phyloP scores from a whole-genome alignment of 2,888 invertebrate genomes.

The Thera obeliscata region DNA sequence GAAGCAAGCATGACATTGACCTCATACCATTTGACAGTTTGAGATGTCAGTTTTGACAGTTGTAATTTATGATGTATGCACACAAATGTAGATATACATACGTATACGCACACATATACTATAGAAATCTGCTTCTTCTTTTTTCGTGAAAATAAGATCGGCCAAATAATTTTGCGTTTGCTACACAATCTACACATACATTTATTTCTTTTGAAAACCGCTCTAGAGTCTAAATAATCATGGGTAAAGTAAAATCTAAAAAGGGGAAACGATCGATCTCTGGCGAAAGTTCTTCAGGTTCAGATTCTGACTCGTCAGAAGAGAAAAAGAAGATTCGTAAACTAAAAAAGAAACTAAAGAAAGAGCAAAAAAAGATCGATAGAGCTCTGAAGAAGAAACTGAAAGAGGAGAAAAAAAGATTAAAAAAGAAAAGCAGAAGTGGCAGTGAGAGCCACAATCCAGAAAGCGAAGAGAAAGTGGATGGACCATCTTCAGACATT shows the following conservation, averaged over 20 bases:
- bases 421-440: conserved; percentile 63
- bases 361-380: conserved; percentile 81
- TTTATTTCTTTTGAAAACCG: neutral
- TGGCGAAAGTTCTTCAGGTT: conserved; percentile 63
- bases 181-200: neutral
- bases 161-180: too few relatives aligned
- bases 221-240: conserved; percentile 33
- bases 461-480: conserved; percentile 46
- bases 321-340: conserved; percentile 82
- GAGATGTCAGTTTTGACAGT: too few relatives aligned
- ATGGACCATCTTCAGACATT: conserved; percentile 66
- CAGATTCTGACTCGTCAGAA: conserved; percentile 76
- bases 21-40: too few relatives aligned
- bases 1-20: too few relatives aligned
- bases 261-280: conserved; percentile 64
- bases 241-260: conserved; percentile 78
- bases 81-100: too few relatives aligned
- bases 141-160: too few relatives aligned
- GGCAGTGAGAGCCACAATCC: conserved; percentile 55
- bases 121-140: too few relatives aligned
- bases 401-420: conserved; percentile 74
- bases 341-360: conserved; percentile 82
- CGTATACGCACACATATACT: too few relatives aligned
- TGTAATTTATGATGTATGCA: too few relatives aligned
- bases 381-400: conserved; percentile 81